A percentile compares a stretch with the other conserved stretches of the same genome.
These are phyloP conservation scores for Metallyticus violacea DNA, from an alignment of 2,888 invertebrate genomes.

Conservation along the genomic window DNA sequence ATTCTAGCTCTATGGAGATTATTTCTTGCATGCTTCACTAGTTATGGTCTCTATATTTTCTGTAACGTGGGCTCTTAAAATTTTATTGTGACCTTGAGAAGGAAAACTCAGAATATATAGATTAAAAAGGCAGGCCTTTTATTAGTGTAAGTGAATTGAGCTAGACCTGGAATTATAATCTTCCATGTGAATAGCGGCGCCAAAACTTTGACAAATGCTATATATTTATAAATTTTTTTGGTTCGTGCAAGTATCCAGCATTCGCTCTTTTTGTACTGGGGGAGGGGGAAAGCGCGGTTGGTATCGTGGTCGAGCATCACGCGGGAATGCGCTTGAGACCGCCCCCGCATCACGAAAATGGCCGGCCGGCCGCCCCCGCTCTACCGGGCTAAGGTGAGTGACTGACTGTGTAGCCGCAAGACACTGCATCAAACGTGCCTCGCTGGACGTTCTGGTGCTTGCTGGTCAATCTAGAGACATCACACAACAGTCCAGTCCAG, in stretches of 20 bases:
- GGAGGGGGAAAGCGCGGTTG: background rate
- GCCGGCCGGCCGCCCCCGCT: background rate
- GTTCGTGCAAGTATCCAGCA: background rate
- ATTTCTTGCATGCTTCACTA: too few species aligned
- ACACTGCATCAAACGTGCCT: too few species aligned
- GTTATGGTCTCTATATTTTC: too few species aligned
- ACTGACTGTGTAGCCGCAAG: background rate
- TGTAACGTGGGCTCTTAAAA: too few species aligned
- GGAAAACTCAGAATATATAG: background rate
- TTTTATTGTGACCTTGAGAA: background rate
- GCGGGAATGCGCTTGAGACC: background rate
- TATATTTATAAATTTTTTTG: background rate
- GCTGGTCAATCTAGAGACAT: background rate
- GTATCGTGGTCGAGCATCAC: background rate
- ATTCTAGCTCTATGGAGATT: too few species aligned
- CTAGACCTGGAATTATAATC: background rate
- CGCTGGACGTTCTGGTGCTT: background rate
- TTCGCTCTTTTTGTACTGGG: background rate
- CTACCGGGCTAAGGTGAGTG: background rate
- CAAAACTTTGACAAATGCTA: background rate
- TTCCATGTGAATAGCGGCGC: background rate
- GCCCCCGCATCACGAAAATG: conserved; percentile 8
- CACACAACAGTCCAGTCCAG: too few species aligned
- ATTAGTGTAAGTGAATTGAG: background rate
- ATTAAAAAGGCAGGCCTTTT: background rate